Evolutionary conservation across 2,113 vertebrate species (phyloP).

Genomic region (Lampris incognitus): DNA sequence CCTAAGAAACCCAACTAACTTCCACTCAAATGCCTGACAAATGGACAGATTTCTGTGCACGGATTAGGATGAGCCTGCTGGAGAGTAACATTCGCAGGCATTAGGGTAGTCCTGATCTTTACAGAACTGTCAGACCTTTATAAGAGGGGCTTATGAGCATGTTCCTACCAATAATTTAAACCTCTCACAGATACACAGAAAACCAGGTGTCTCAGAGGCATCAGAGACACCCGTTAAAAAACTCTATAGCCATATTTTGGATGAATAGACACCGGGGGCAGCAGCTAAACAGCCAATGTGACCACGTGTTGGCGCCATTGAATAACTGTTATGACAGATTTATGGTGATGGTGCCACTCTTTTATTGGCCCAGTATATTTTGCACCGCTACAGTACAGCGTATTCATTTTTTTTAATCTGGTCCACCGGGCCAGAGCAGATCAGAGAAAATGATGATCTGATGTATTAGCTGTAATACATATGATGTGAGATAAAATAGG

Average conservation of each 20-base stretch:
- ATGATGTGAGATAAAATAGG: background rate
- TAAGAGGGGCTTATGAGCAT: slow-evolving; percentile 27
- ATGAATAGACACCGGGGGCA: background rate
- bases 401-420: slow-evolving; percentile 6
- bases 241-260: background rate
- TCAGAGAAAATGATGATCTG: background rate
- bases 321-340: slow-evolving; percentile 20
- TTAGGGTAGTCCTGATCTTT: slow-evolving; percentile 34
- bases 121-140: slow-evolving; percentile 23
- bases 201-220: background rate
- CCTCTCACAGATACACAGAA: slow-evolving; percentile 23
- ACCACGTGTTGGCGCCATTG: slow-evolving; percentile 32
- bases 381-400: background rate
- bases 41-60: slow-evolving; percentile 18
- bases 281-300: slow-evolving; percentile 18
- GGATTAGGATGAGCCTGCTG: slow-evolving; percentile 30
- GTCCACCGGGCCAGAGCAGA: slow-evolving; percentile 1
- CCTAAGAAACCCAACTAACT: slow-evolving; percentile 11
- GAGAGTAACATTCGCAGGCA: slow-evolving; percentile 25
- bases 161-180: slow-evolving; percentile 38
- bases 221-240: background rate
- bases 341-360: slow-evolving; percentile 20
- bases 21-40: slow-evolving; percentile 4
- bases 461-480: background rate
- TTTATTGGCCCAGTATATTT: slow-evolving; percentile 14